phyloP scores from a whole-genome alignment of 2,113 vertebrate genomes.

The Dromas ardeola region DNA sequence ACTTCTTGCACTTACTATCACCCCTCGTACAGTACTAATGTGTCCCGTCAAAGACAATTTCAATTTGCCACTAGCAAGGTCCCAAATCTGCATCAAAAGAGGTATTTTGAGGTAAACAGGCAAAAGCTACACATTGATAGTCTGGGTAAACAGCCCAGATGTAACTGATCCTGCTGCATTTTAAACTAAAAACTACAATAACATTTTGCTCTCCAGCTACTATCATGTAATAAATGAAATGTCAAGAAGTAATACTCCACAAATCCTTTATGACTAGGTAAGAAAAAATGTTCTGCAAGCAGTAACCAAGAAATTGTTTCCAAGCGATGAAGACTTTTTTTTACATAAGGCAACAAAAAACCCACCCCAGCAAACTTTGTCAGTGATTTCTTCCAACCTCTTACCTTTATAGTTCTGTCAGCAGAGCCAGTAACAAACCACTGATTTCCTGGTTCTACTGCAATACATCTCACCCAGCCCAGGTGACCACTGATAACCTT shows the following conservation, averaged over 20 bases:
- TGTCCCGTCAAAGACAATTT: slow-evolving; percentile 96
- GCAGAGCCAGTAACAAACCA: slow-evolving; percentile 99
- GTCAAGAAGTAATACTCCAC: neutral
- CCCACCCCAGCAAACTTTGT: accelerated
- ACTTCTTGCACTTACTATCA: slow-evolving; percentile 91
- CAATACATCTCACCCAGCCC: slow-evolving; percentile 96
- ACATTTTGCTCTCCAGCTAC: neutral
- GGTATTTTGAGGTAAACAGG: neutral
- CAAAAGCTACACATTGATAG: neutral
- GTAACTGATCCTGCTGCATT: neutral
- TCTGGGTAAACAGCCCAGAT: neutral
- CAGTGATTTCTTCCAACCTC: neutral
- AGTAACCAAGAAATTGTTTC: neutral
- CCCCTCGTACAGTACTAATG: slow-evolving; percentile 95
- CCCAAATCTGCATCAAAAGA: slow-evolving; percentile 88
- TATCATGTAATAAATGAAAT: neutral
- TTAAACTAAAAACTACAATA: neutral
- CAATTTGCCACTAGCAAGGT: slow-evolving; percentile 93
- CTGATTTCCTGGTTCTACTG: slow-evolving; percentile 96
- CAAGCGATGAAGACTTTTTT: neutral
- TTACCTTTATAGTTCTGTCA: slow-evolving; percentile 97
- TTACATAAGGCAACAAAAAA: neutral
- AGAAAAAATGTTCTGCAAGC: neutral
- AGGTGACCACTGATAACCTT: slow-evolving; percentile 98
- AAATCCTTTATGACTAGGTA: neutral